Evolutionary conservation across 92 coral and sea anemone genomes (phyloP).

Genomic region (Diadumene lineata): DNA sequence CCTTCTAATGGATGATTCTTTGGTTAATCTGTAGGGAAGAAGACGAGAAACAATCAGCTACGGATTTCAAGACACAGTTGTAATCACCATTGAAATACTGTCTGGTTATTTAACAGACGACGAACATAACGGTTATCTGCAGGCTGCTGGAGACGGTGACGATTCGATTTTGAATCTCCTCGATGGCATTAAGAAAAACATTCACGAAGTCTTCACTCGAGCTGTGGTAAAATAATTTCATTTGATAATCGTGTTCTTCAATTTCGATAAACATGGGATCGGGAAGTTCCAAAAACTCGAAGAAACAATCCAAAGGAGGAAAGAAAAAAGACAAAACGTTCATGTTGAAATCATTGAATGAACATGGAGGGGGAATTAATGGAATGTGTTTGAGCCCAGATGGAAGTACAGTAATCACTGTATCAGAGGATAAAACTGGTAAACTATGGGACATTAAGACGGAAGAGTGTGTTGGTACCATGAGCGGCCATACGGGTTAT

Average conservation of each 20-base stretch:
- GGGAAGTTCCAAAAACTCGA: conserved; percentile 76
- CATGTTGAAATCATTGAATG: conserved; percentile 55
- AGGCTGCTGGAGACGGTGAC: conserved; percentile 5
- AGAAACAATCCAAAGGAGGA: conserved; percentile 27
- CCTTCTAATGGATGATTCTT: conserved; percentile 47
- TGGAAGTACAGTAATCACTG: conserved; percentile 80
- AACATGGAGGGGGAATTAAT: conserved; percentile 76
- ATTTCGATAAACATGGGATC: conserved; percentile 68
- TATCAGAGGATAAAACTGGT: conserved; percentile 89
- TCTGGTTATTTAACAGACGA: conserved; percentile 10
- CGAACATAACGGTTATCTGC: conserved; percentile 26
- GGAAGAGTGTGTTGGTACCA: conserved; percentile 76
- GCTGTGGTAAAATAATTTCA: background rate
- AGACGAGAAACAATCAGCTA: conserved; percentile 11
- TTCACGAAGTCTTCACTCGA: conserved; percentile 9
- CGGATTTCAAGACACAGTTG: background rate
- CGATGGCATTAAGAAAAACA: conserved; percentile 23
- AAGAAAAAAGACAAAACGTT: conserved; percentile 58
- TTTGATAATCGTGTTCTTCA: conserved; percentile 8
- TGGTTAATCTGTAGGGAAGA: conserved; percentile 20
- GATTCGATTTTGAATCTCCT: conserved; percentile 21
- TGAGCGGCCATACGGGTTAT: conserved; percentile 80
- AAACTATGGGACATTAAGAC: conserved; percentile 92
- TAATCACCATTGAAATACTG: background rate
- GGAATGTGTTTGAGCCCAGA: conserved; percentile 80